phyloP scores from a whole-genome alignment of 2,888 invertebrate species.

The Endomychus coccineus region DNA sequence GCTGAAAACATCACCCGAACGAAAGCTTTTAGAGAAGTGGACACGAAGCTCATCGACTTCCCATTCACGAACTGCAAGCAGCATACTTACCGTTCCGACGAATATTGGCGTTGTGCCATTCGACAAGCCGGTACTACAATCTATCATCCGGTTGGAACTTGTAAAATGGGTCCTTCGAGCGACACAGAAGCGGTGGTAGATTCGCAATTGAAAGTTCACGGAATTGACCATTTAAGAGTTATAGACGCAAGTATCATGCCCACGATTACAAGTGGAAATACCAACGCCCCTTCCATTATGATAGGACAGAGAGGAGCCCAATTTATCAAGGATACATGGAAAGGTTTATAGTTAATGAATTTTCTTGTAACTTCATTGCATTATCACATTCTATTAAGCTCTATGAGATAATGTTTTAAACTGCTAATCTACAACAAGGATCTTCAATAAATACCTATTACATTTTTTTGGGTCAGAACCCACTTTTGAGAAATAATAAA shows the following conservation, averaged over 20 bases:
- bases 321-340: conserved; percentile 78
- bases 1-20: conserved; percentile 46
- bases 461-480: no score
- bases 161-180: conserved; percentile 78
- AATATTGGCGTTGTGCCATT: conserved; percentile 80
- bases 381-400: no score
- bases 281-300: conserved; percentile 88
- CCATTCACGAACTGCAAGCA: conserved; percentile 74
- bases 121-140: conserved; percentile 83
- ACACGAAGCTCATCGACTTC: conserved; percentile 45
- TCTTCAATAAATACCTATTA: no score
- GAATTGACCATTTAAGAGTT: conserved; percentile 69
- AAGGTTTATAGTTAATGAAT: no score
- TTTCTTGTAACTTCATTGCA: no score
- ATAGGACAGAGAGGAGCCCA: conserved; percentile 84
- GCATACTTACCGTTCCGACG: conserved; percentile 65
- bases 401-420: no score
- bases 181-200: conserved; percentile 80
- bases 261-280: conserved; percentile 80
- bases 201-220: conserved; percentile 67
- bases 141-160: conserved; percentile 81
- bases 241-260: conserved; percentile 88
- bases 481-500: no score
- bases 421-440: no score
- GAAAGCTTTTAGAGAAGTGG: conserved; percentile 31